Evolutionary conservation across 1,140 invertebrate species (phyloP).

Genomic region (Orchesella cincta): DNA sequence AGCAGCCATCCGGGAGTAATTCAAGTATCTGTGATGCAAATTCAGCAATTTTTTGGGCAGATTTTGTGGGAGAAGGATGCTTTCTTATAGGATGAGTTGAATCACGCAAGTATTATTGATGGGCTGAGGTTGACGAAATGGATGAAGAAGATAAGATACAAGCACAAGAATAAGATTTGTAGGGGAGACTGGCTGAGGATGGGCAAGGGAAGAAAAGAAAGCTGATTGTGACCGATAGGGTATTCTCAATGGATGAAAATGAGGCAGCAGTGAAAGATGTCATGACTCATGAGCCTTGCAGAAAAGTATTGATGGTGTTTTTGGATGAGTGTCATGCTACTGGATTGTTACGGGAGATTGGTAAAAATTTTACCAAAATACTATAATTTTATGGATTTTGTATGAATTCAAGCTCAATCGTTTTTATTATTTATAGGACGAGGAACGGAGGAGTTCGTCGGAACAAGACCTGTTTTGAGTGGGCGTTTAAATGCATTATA

Average conservation of each 20-base stretch:
- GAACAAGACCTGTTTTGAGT: slow-evolving; percentile 64
- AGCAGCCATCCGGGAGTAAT: no score
- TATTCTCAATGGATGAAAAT: slow-evolving; percentile 94
- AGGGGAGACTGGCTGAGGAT: slow-evolving; percentile 73
- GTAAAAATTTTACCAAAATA: slow-evolving; percentile 54
- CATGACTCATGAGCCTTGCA: slow-evolving; percentile 71
- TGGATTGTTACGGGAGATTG: slow-evolving; percentile 86
- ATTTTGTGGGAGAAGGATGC: slow-evolving; percentile 79
- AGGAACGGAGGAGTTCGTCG: slow-evolving; percentile 81
- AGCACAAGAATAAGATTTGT: slow-evolving; percentile 81
- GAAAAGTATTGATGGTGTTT: slow-evolving; percentile 80
- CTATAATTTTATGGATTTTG: slow-evolving; percentile 34
- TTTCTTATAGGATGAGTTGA: slow-evolving; percentile 86
- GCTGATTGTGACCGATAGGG: slow-evolving; percentile 88
- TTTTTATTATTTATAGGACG: slow-evolving; percentile 60
- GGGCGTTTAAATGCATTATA: no score
- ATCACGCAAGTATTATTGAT: slow-evolving; percentile 94
- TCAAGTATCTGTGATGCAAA: slow-evolving; percentile 93
- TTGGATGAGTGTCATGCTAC: slow-evolving; percentile 92
- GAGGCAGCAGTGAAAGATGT: slow-evolving; percentile 78
- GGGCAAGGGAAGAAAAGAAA: slow-evolving; percentile 66
- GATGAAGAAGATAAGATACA: slow-evolving; percentile 81
- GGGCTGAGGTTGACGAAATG: slow-evolving; percentile 89
- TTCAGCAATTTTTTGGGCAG: slow-evolving; percentile 86
- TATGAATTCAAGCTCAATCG: slow-evolving; percentile 47